Evolutionary conservation across 1,140 invertebrate species (phyloP).

Genomic region (Drosophila athabasca): DNA sequence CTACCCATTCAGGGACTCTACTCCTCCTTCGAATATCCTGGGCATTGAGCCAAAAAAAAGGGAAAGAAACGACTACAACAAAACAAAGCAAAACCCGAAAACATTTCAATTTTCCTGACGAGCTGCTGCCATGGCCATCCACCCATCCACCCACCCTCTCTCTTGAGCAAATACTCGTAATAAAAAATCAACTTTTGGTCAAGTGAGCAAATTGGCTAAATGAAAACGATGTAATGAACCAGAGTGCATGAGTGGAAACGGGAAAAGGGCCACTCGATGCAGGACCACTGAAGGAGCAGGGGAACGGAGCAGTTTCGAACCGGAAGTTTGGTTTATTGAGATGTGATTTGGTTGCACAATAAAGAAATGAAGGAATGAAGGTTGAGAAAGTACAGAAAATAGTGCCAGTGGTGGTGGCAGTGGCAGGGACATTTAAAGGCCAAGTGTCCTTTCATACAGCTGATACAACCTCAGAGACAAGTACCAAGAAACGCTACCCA

Average conservation of each 20-base stretch:
- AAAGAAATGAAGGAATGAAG: conserved; percentile 2
- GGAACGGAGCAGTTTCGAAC: not conserved
- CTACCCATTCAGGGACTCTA: not conserved
- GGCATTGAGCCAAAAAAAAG: conserved; percentile 25
- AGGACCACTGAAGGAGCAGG: conserved; percentile 18
- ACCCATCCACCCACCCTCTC: not conserved
- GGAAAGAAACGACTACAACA: conserved; percentile 18
- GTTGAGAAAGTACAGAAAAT: not conserved
- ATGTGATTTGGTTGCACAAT: conserved; percentile 33
- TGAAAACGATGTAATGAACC: conserved; percentile 61
- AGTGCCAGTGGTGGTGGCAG: not conserved
- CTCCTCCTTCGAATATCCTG: not conserved
- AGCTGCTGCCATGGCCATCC: conserved; percentile 8
- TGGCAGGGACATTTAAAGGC: too few species aligned
- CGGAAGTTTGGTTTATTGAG: conserved; percentile 15
- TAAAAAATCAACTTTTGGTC: conserved; percentile 50
- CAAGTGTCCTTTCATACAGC: too few species aligned
- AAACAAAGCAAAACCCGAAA: conserved; percentile 44
- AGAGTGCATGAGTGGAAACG: conserved; percentile 23
- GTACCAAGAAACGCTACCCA: not conserved
- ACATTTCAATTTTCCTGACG: conserved; percentile 55
- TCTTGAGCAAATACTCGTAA: not conserved
- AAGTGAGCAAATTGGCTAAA: conserved; percentile 63
- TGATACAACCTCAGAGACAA: too few species aligned
- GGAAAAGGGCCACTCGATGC: conserved; percentile 18